Evolutionary conservation across 2,113 vertebrate species (phyloP).

Genomic region (Tretioscincus oriximinensis): DNA sequence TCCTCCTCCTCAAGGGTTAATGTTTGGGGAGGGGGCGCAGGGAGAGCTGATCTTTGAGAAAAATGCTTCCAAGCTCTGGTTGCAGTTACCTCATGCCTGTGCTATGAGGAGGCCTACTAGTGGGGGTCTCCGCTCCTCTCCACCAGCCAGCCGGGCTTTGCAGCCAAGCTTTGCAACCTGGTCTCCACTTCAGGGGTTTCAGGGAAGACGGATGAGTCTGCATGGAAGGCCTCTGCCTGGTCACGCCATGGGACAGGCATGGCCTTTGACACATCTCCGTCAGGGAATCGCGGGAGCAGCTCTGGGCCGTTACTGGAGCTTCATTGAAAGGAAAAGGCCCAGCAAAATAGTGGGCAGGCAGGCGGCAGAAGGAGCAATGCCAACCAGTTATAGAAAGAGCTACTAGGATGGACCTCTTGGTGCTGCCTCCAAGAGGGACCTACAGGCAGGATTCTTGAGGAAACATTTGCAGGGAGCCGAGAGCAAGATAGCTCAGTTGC

Average conservation of each 20-base stretch:
- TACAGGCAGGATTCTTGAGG: background rate
- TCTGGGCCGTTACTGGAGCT: background rate
- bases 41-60: background rate
- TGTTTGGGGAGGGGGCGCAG: background rate
- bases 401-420: no score
- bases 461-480: no score
- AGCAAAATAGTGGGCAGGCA: background rate
- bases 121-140: constrained; percentile 53
- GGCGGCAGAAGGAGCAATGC: background rate
- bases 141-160: background rate
- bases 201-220: constrained; percentile 60
- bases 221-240: fast-evolving
- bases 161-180: background rate
- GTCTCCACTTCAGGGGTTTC: constrained; percentile 56
- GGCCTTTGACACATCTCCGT: no score
- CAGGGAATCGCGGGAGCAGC: background rate
- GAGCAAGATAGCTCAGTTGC: no score
- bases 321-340: background rate
- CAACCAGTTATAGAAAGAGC: no score
- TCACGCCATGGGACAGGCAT: constrained; percentile 6
- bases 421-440: no score
- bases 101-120: constrained; percentile 77
- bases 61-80: constrained; percentile 54
- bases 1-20: constrained; percentile 49
- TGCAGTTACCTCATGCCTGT: constrained; percentile 73